Evolutionary conservation across 2,797 vertebrate species (phyloP).

Genomic region (Chloroceryle amazona): DNA sequence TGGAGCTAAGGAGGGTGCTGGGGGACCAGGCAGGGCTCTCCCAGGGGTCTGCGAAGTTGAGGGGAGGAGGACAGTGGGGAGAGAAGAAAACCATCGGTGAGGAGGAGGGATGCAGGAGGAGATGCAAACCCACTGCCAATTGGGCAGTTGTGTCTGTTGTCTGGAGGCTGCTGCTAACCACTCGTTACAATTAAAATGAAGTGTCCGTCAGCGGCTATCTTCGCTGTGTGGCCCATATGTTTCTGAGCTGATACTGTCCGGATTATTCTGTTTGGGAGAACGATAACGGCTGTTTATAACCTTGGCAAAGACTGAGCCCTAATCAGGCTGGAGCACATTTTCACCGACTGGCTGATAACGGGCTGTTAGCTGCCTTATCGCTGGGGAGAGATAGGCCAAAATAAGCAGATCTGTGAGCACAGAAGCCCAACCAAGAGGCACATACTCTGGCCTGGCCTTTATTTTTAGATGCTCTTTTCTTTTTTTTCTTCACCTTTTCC

Average conservation of each 20-base stretch:
- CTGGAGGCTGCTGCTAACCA: slow-evolving; percentile 85
- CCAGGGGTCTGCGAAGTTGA: not conserved
- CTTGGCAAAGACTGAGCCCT: slow-evolving; percentile 97
- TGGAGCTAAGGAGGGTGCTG: not conserved
- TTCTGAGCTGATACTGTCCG: slow-evolving; percentile 96
- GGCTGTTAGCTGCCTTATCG: slow-evolving; percentile 96
- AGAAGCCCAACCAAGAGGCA: slow-evolving; percentile 83
- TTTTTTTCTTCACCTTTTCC: not conserved
- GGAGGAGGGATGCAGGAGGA: slow-evolving; percentile 43
- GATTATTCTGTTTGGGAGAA: slow-evolving; percentile 95
- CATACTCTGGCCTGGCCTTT: slow-evolving; percentile 80
- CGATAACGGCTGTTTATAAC: slow-evolving; percentile 99
- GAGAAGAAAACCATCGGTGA: not conserved
- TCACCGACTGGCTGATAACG: slow-evolving; percentile 95
- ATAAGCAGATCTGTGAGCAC: slow-evolving; percentile 86
- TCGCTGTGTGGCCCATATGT: slow-evolving; percentile 97
- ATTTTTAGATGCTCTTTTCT: slow-evolving; percentile 81
- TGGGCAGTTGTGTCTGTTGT: slow-evolving; percentile 79
- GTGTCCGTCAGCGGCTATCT: slow-evolving; percentile 95
- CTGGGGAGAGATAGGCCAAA: slow-evolving; percentile 88
- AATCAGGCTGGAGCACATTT: slow-evolving; percentile 99
- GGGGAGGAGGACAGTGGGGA: not conserved
- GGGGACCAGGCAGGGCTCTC: fast-evolving
- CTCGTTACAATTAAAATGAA: slow-evolving; percentile 94
- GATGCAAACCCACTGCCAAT: slow-evolving; percentile 70